Conservation (phyloP, 2,113 vertebrate genomes). For the Aviceda subcristata region DNA sequence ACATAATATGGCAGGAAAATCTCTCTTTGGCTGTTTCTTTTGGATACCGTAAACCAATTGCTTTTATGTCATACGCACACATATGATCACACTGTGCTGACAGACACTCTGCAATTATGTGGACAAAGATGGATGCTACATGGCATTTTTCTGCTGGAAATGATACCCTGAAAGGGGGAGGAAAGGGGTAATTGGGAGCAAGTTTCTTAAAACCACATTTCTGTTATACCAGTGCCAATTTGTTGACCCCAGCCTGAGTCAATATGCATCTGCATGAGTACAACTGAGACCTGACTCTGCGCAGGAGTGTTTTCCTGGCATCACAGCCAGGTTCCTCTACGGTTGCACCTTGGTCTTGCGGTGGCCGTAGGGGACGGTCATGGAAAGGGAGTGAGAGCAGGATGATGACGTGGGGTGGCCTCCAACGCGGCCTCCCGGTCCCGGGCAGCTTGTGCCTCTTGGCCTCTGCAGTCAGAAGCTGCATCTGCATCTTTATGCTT, state of each 20-base stretch:
- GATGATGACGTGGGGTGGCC: accelerated
- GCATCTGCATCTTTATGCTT: neutral
- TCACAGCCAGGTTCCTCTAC: neutral
- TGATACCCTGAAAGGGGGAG: neutral
- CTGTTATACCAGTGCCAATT: neutral
- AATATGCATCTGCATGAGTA: neutral
- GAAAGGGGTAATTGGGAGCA: neutral
- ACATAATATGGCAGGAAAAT: neutral
- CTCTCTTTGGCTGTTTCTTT: neutral
- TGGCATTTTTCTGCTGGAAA: neutral
- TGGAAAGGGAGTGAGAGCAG: accelerated
- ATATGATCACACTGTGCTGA: neutral
- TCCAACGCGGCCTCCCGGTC: accelerated
- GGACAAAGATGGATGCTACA: neutral
- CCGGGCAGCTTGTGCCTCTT: accelerated
- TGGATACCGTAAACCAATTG: neutral
- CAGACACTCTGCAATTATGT: neutral
- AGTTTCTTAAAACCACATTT: neutral
- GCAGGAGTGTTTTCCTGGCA: neutral
- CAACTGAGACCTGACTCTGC: neutral
- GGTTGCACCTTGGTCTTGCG: neutral
- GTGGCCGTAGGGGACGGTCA: accelerated
- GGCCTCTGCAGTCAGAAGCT: neutral
- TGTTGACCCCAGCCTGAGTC: neutral
- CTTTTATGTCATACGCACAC: neutral